Conservation (phyloP, 2,888 invertebrate species). For the Aspidiotus destructor region DNA sequence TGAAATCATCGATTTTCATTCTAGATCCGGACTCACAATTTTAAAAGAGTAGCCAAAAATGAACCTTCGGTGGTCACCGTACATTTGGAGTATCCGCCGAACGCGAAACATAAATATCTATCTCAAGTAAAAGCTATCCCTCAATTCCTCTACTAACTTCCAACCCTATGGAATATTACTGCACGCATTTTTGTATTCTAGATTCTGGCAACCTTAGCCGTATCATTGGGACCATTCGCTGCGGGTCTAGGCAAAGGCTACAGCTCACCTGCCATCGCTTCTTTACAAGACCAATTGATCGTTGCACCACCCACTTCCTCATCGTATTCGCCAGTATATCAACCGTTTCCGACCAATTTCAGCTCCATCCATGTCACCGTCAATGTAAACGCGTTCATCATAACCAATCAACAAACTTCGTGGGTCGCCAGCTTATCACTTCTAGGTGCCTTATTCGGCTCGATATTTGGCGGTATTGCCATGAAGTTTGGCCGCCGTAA, state of each 20-base stretch:
- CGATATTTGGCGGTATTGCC: constrained; percentile 66
- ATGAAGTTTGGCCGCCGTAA: constrained; percentile 63
- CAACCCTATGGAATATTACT: neutral
- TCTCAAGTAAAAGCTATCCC: constrained; percentile 19
- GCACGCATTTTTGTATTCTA: constrained; percentile 41
- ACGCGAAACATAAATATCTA: constrained; percentile 17
- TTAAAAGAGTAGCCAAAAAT: constrained; percentile 9
- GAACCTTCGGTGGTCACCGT: constrained; percentile 19
- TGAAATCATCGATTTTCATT: too few relatives aligned
- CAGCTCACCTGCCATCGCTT: constrained; percentile 71
- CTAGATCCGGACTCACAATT: constrained; percentile 19
- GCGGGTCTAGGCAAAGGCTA: constrained; percentile 73
- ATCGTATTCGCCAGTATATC: neutral
- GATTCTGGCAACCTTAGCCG: constrained; percentile 67
- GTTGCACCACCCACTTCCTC: constrained; percentile 8
- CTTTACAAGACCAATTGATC: constrained; percentile 50
- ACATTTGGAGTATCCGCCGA: constrained; percentile 18
- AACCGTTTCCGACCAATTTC: neutral
- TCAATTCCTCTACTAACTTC: neutral
- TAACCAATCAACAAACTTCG: constrained; percentile 56
- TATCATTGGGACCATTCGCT: constrained; percentile 68
- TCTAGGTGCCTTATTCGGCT: constrained; percentile 69
- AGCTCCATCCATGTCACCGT: constrained; percentile 9
- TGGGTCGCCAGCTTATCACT: constrained; percentile 74
- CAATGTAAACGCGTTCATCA: constrained; percentile 34